A percentile compares a stretch with the other conserved stretches of the same genome.
These are phyloP conservation scores for Matsumyia berberina DNA, from an alignment of 2,888 invertebrate species.

Conservation along the genomic window DNA sequence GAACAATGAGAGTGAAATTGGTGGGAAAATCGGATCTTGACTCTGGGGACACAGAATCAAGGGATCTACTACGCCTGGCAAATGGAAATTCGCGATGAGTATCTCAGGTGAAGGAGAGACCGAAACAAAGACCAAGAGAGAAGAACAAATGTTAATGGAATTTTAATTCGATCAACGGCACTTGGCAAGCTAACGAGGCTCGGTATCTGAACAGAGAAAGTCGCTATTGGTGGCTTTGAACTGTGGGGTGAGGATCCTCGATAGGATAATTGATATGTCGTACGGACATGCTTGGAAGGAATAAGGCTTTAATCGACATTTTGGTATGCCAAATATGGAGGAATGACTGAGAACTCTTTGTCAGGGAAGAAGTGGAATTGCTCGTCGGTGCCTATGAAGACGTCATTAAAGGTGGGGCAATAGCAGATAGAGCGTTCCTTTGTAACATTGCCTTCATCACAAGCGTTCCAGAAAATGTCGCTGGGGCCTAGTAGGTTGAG, in stretches of 20 bases:
- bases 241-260: constrained; percentile 29
- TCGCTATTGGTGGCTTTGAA: constrained; percentile 35
- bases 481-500: no score
- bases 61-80: constrained; percentile 39
- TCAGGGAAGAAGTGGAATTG: no score
- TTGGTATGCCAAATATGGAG: no score
- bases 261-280: constrained; percentile 42
- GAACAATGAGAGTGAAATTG: constrained; percentile 74
- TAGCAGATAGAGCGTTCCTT: no score
- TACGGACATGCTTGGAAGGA: constrained; percentile 1
- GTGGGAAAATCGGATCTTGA: constrained; percentile 70
- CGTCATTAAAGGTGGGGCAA: no score
- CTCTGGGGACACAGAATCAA: constrained; percentile 53
- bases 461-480: no score
- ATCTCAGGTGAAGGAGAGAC: constrained; percentile 30
- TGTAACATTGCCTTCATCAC: no score
- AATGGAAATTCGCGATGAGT: constrained; percentile 55
- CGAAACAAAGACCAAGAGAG: constrained; percentile 24
- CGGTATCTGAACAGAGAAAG: constrained; percentile 47
- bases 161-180: constrained; percentile 69
- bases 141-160: constrained; percentile 68
- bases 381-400: no score
- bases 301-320: no score
- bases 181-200: constrained; percentile 50
- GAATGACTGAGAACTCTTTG: no score